Evolutionary conservation across 2,797 vertebrate species (phyloP), one percentile per base, ranked within the genome.

Genomic region (Dipus sagitta): DNA sequence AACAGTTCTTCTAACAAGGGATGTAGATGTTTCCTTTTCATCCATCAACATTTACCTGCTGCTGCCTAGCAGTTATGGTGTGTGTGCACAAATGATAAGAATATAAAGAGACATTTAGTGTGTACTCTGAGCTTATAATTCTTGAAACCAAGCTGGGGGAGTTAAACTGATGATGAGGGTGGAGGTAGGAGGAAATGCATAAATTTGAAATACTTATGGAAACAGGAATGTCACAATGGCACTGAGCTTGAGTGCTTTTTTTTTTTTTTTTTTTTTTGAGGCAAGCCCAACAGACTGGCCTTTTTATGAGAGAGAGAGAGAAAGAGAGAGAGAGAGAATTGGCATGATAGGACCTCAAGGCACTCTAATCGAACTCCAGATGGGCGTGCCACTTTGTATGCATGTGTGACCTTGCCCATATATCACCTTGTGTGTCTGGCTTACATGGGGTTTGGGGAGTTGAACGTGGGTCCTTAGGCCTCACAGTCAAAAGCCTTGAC

Each of bases 1-100:
- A 91, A 75, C 21, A 64, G 2, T 70, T 88, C 60, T 28, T 96
- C 38, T 18, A 70, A 47, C 58, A 84, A 75, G 4, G 30, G 38
- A 11, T 94, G 8, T 58, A 91, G 21, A 32, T 78, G 20, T 38
- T 90, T 92, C 4, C 21, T 86, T 93, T 90, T 92, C 71, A 72
- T 62, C 71, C 1, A 7, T 23, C 11, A 84, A 5, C 54, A 60
- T 71, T 74, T 88, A 71, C 6, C 2, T 84, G 3, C 28, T 28
- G 26, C 34, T 72, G 60, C 72, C 80, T 64, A 24, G 14, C 21
- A 64, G 34, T 13, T 72, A 64, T 38, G 47, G 6, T 1, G 0
- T 34, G 28, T 32, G 26, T 20, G 86, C 32, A 30, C 1, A 17
- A 18, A n/a, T 81, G 58, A 76, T 0, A 68, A 83, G 70, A 79